Conservation (phyloP, 1,140 invertebrate genomes). For the Arion vulgaris region DNA sequence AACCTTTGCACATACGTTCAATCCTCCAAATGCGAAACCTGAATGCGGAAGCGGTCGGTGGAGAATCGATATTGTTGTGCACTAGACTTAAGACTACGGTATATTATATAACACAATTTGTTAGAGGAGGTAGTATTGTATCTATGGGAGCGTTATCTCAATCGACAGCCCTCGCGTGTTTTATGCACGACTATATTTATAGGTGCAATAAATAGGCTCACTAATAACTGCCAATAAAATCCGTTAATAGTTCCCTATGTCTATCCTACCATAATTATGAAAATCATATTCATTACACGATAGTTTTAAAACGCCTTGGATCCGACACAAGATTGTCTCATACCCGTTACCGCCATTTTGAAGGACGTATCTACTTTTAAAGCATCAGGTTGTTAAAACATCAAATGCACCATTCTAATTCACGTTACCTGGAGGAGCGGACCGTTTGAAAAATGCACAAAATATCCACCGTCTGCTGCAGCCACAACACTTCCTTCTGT, state of each 20-base stretch:
- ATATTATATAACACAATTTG: too few species aligned
- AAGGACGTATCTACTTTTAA: not conserved
- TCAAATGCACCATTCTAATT: constrained; percentile 14
- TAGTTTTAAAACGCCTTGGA: too few species aligned
- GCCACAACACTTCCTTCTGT: not conserved
- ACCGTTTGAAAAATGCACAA: constrained; percentile 20
- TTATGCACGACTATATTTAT: not conserved
- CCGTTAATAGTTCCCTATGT: not conserved
- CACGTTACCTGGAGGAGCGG: constrained; percentile 33
- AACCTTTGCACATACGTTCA: too few species aligned
- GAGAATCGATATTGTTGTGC: too few species aligned
- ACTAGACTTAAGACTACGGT: too few species aligned
- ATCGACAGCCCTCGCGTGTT: not conserved
- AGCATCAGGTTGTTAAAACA: constrained; percentile 34
- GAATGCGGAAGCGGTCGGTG: too few species aligned
- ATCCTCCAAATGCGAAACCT: too few species aligned
- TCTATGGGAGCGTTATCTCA: too few species aligned
- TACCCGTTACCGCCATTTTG: constrained; percentile 39
- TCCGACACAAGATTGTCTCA: not conserved
- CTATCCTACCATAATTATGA: not conserved
- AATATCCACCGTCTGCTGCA: constrained; percentile 29
- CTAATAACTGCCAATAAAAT: too few species aligned
- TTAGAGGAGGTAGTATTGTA: too few species aligned
- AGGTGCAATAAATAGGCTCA: not conserved
- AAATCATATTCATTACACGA: too few species aligned